Base-by-base conservation (phyloP, 2,797 vertebrate species). In the Catostomus latipinnis region DNA sequence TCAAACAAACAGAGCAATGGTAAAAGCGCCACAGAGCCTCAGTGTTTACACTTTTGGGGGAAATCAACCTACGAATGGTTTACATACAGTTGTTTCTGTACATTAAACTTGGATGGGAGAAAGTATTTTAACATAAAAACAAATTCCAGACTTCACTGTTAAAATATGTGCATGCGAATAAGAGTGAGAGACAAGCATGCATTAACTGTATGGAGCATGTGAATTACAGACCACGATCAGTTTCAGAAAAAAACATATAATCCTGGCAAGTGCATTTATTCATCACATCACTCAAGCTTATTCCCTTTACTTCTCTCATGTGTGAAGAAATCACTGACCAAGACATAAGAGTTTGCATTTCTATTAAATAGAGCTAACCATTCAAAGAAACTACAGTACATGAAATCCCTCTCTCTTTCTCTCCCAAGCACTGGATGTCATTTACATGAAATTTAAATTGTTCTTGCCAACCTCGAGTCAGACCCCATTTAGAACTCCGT, bases 211-310 rank as follows among this genome's bases (percentile, higher is more conserved):
- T 34, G 53, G 83, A 88, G 84, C 76, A 72, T 60, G 52, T 73
- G 43, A 76, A 53, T 53, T 75, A 56, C 63, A 69, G 58, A 74
- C 48, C n/a, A 49, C 87, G 4, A 52, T 89, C 84, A 85, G 80
- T 81, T 78, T 63, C 80, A 12, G 69, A 61, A 87, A 92, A 88
- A 88, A 89, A 22, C 22, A 22, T 22, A 89, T 92, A 89, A 92
- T 93, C 86, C 57, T 85, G 86, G 72, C 76, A 73, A 87, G 79
- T 63, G 53, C 81, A 88, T 91, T 89, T 87, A 89, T 90, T 90
- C 82, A 86, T 89, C 86, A 87, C 79, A 89, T 61, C 57, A 45
- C 34, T 8, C 75, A 70, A 6, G 75, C 66, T 52, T 65, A 65
- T 65, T 76, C 49, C 16, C 63, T 48, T 58, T 34, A 57, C 12